These are phyloP conservation scores for Pangasius djambal DNA, from an alignment of 2,797 vertebrate species.

Conservation along the genomic window DNA sequence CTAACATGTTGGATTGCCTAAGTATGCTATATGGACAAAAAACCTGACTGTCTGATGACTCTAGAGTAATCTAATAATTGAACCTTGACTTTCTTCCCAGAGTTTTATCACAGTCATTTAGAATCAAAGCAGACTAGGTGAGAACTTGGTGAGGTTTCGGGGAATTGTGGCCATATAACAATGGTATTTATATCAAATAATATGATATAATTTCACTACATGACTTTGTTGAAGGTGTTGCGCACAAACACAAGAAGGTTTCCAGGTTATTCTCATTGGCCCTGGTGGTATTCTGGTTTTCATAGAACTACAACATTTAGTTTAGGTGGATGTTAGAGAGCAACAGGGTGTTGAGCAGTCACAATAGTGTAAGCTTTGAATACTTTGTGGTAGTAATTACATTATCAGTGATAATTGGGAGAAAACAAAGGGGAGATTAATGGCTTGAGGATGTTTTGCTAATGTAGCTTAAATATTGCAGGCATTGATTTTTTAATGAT, in stretches of 20 bases:
- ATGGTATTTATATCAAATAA: background rate
- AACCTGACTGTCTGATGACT: too few relatives aligned
- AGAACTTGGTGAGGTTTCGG: too few relatives aligned
- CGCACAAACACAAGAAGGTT: background rate
- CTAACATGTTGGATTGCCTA: too few relatives aligned
- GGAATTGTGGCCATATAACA: background rate
- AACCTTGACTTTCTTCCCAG: too few relatives aligned
- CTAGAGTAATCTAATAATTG: too few relatives aligned
- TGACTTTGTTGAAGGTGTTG: background rate
- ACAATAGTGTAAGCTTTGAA: background rate
- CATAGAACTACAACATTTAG: background rate
- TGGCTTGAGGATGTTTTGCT: background rate
- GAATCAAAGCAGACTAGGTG: too few relatives aligned
- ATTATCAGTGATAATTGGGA: too few relatives aligned
- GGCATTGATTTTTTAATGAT: background rate
- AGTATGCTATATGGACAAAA: too few relatives aligned
- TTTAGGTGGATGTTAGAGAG: background rate
- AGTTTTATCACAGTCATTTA: too few relatives aligned
- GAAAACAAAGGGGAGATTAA: background rate
- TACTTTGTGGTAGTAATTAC: too few relatives aligned
- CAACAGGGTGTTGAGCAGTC: background rate
- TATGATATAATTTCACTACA: background rate
- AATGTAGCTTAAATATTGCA: background rate
- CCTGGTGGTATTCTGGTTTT: background rate
- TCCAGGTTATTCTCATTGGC: background rate